A percentile compares a stretch with the other conserved stretches of the same genome.
These are phyloP conservation scores for Crenuchus spilurus DNA, from an alignment of 2,797 vertebrate species.

Conservation along the genomic window DNA sequence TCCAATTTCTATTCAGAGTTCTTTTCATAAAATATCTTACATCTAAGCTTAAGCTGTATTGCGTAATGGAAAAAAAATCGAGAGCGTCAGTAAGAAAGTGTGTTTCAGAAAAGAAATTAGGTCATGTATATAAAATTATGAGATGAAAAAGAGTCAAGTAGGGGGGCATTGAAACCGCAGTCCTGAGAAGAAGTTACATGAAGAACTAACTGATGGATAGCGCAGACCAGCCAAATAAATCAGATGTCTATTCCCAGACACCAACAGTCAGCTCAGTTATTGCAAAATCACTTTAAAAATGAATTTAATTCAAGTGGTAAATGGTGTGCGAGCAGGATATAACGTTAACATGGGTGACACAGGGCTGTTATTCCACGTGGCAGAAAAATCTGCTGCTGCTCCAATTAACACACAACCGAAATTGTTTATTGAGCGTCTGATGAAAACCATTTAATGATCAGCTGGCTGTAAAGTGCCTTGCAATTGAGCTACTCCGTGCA, in stretches of 20 bases:
- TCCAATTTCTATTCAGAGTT: constrained; percentile 15
- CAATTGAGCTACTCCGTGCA: constrained; percentile 57
- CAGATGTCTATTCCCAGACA: constrained; percentile 24
- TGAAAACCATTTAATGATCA: constrained; percentile 15
- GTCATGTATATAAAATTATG: constrained; percentile 24
- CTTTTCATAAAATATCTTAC: not conserved
- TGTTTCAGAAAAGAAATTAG: constrained; percentile 9
- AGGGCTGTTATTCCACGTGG: not conserved
- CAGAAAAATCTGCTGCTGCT: not conserved
- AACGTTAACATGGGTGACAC: not conserved
- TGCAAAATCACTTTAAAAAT: not conserved
- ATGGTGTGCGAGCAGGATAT: not conserved
- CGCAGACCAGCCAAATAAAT: constrained; percentile 43
- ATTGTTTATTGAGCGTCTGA: constrained; percentile 27
- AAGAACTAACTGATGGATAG: constrained; percentile 58
- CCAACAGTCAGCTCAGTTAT: not conserved
- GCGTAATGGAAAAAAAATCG: not conserved
- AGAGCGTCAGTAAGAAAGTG: not conserved
- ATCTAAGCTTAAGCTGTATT: not conserved
- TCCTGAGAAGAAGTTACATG: constrained; percentile 56
- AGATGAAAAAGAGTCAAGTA: constrained; percentile 24
- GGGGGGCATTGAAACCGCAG: constrained; percentile 65
- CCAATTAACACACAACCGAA: constrained; percentile 16
- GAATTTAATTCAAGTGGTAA: not conserved
- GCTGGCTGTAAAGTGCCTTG: not conserved